phyloP scores from a whole-genome alignment of 2,113 vertebrate genomes.

The Pelvicachromis taeniatus region DNA sequence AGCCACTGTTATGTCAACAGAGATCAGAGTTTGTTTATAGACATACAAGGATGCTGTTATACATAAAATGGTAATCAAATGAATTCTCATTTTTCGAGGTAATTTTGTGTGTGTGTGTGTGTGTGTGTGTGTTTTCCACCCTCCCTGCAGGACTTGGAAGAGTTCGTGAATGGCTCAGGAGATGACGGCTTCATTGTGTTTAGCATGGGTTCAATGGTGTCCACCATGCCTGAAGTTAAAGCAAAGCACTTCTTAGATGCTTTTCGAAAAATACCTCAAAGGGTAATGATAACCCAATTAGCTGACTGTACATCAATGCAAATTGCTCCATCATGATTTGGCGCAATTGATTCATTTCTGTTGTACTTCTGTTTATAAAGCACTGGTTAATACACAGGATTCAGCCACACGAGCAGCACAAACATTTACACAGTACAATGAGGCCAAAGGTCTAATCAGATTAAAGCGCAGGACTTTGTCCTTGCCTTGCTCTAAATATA shows the following conservation, averaged over 20 bases:
- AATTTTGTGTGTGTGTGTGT: not conserved
- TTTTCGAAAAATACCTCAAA: conserved; percentile 86
- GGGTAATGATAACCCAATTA: conserved; percentile 64
- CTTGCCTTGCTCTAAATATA: not conserved
- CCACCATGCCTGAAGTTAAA: conserved; percentile 79
- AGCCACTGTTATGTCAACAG: not conserved
- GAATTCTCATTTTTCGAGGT: not conserved
- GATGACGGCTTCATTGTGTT: conserved; percentile 91
- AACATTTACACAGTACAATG: not conserved
- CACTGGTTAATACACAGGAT: not conserved
- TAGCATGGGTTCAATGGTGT: conserved; percentile 90
- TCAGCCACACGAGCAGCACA: not conserved
- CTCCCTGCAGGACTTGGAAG: conserved; percentile 82
- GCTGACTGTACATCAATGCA: not conserved
- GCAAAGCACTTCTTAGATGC: conserved; percentile 81
- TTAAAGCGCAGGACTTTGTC: not conserved
- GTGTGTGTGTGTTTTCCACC: not conserved
- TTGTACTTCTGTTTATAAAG: not conserved
- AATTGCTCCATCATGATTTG: not conserved
- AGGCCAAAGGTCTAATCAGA: not conserved
- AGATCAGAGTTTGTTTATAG: not conserved
- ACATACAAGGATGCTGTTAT: not conserved
- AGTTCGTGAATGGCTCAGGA: conserved; percentile 86
- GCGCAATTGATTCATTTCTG: not conserved
- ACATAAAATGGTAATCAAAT: not conserved